These are phyloP conservation scores for Hemicrepidius hirtus DNA, from an alignment of 2,888 invertebrate species.

Conservation along the genomic window DNA sequence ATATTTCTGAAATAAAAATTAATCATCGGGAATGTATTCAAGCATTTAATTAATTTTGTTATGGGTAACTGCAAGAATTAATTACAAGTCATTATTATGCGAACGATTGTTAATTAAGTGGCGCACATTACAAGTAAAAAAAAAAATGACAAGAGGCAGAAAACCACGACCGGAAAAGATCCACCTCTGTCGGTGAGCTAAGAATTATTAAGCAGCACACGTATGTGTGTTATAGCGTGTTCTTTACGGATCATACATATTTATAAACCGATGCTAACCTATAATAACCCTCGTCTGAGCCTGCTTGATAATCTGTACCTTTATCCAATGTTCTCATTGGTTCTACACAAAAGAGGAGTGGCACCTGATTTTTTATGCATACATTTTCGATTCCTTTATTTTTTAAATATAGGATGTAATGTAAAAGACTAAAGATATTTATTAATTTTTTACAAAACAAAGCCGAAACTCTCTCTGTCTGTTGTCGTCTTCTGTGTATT, in stretches of 20 bases:
- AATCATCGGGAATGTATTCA: no score
- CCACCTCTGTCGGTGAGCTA: slow-evolving; percentile 45
- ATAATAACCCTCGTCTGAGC: slow-evolving; percentile 71
- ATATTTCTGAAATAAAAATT: no score
- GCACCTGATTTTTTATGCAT: slow-evolving; percentile 67
- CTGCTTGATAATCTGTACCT: slow-evolving; percentile 69
- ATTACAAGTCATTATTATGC: slow-evolving; percentile 3
- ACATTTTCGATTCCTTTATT: slow-evolving; percentile 54
- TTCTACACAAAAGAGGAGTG: slow-evolving; percentile 61
- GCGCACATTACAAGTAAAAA: slow-evolving; percentile 14
- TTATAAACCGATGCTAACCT: slow-evolving; percentile 72
- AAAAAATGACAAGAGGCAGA: slow-evolving; percentile 31
- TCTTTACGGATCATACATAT: slow-evolving; percentile 71
- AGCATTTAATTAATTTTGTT: no score
- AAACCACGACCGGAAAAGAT: slow-evolving; percentile 39
- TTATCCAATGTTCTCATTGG: slow-evolving; percentile 68
- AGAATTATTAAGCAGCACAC: slow-evolving; percentile 55
- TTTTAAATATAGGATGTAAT: slow-evolving; percentile 49
- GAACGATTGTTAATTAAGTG: slow-evolving; percentile 10
- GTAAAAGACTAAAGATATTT: slow-evolving; percentile 49
- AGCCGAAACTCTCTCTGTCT: slow-evolving; percentile 38
- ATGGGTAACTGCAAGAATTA: neutral
- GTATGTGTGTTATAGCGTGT: slow-evolving; percentile 68
- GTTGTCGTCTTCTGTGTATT: slow-evolving; percentile 11
- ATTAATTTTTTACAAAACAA: slow-evolving; percentile 51